These are phyloP conservation scores for Desmophyllum pertusum DNA, from an alignment of 92 coral and sea anemone genomes.

Conservation along the genomic window DNA sequence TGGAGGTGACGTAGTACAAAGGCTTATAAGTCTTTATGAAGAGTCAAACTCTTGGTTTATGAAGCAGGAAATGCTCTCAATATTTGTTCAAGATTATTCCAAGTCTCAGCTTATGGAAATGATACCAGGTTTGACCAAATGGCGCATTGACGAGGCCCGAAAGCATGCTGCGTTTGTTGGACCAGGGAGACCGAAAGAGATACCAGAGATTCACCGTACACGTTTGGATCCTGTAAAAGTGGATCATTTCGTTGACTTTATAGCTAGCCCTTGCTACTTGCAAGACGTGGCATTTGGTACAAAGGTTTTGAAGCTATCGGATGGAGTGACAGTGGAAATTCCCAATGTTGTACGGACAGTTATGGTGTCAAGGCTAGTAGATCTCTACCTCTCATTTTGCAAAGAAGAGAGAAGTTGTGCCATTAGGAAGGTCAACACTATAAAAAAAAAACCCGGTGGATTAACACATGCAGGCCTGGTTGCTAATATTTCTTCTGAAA, in stretches of 20 bases:
- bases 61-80: slow-evolving; percentile 45
- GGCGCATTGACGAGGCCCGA: slow-evolving; percentile 67
- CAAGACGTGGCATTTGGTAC: slow-evolving; percentile 49
- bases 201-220: slow-evolving; percentile 37
- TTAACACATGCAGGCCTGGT: too few species aligned
- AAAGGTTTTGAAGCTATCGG: slow-evolving; percentile 29
- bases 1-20: slow-evolving; percentile 17
- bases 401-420: slow-evolving; percentile 36
- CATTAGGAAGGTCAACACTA: slow-evolving; percentile 46
- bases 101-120: slow-evolving; percentile 37
- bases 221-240: slow-evolving; percentile 53
- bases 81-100: too few species aligned
- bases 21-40: slow-evolving; percentile 28
- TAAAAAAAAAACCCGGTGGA: too few species aligned
- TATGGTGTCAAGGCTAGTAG: slow-evolving; percentile 40
- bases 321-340: slow-evolving; percentile 36
- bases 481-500: too few species aligned
- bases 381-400: slow-evolving; percentile 26
- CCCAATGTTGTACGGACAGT: slow-evolving; percentile 42
- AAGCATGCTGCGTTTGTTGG: slow-evolving; percentile 54
- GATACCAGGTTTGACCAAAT: slow-evolving; percentile 57
- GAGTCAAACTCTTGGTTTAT: slow-evolving; percentile 44
- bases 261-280: slow-evolving; percentile 40
- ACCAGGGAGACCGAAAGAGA: slow-evolving; percentile 44
- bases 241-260: slow-evolving; percentile 55